phyloP scores from a whole-genome alignment of 1,140 invertebrate species.

The Eriosoma lanigerum region DNA sequence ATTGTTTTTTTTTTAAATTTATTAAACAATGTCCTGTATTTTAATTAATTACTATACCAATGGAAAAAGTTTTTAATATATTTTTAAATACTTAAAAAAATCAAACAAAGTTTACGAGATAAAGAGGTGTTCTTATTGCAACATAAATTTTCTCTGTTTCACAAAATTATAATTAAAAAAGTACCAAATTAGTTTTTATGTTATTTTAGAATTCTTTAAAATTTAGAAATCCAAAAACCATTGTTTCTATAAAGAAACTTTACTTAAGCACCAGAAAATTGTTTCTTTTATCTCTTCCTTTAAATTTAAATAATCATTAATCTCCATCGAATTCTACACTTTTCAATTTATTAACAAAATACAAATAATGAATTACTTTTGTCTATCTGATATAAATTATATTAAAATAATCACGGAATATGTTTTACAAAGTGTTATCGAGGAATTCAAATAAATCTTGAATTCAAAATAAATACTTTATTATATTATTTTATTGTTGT shows the following conservation, averaged over 20 bases:
- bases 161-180: constrained; percentile 22
- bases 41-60: constrained; percentile 6
- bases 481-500: no score
- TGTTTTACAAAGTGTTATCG: no score
- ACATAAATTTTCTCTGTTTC: constrained; percentile 21
- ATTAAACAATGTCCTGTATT: neutral
- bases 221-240: neutral
- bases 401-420: no score
- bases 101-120: constrained; percentile 17
- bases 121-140: neutral
- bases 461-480: no score
- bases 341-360: no score
- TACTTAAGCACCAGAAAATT: neutral
- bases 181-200: constrained; percentile 29
- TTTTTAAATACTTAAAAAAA: constrained; percentile 24
- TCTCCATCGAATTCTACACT: no score
- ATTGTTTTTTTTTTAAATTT: neutral
- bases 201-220: constrained; percentile 18
- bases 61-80: constrained; percentile 14
- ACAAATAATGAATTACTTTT: no score
- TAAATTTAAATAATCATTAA: constrained; percentile 14
- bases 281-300: neutral
- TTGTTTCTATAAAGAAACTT: constrained; percentile 2
- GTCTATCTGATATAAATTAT: no score
- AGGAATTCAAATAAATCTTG: no score